These are phyloP conservation scores for Eclectus roratus DNA, from an alignment of 2,113 vertebrate species.

Conservation along the genomic window DNA sequence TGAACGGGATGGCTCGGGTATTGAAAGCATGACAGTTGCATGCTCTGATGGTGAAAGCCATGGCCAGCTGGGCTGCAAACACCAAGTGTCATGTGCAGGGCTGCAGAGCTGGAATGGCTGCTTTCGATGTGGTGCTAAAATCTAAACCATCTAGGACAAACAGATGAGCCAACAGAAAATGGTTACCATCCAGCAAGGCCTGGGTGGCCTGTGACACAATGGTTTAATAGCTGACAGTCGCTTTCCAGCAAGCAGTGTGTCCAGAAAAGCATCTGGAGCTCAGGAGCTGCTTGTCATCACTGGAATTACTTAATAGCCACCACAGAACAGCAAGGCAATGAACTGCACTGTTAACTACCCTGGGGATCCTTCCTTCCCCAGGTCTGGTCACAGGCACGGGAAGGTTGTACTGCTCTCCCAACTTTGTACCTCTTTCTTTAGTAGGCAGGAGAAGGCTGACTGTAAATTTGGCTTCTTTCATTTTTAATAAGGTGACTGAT, in stretches of 20 bases:
- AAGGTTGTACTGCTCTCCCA: neutral
- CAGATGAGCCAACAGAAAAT: neutral
- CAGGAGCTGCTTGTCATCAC: neutral
- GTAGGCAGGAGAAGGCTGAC: neutral
- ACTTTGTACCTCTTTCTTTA: neutral
- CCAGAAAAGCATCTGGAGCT: neutral
- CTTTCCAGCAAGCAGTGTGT: neutral
- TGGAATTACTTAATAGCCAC: neutral
- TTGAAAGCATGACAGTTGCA: neutral
- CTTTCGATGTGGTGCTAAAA: neutral
- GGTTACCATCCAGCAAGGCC: neutral
- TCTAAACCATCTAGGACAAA: neutral
- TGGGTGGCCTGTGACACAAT: neutral
- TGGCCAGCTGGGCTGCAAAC: neutral
- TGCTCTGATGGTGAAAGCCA: neutral
- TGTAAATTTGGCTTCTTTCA: neutral
- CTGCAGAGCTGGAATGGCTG: neutral
- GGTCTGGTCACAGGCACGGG: neutral
- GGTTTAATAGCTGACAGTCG: neutral
- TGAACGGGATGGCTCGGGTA: neutral
- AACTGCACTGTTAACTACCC: neutral
- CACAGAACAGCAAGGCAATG: neutral
- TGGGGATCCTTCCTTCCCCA: neutral
- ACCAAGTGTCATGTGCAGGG: fast-evolving
- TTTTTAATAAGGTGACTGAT: neutral